Evolutionary conservation across 2,888 invertebrate genomes (phyloP), one percentile per base, ranked within the genome.

Genomic region (Ormia ochracea): DNA sequence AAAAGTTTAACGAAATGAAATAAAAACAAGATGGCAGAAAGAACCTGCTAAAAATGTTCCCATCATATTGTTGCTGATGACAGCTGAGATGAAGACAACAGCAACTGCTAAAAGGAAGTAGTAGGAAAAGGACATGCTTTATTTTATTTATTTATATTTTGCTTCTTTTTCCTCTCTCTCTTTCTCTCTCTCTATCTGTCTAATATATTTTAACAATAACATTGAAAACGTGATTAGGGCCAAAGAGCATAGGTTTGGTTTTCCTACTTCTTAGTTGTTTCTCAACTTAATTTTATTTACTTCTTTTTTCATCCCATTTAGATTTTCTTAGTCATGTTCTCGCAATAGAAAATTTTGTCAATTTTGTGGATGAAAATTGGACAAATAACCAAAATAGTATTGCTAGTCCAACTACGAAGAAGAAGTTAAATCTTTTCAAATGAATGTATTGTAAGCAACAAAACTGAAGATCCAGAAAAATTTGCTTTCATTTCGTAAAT

Each of bases 211-310:
- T 14, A 65, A 38, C 65, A 72, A 50, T 48, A 80, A 63, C 72
- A 72, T 72, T 72, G 75, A 68, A 76, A 80, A 68, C 72, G 56
- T 80, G 80, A 80, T 80, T 80, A 72, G 48, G 66, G 17, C 52
- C 66, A 72, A 43, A 75, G 33, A 68, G 66, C 56, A 72, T 61
- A 75, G 65, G 66, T 72, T 76, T 72, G 48, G n/a, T 68, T 68
- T 54, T 68, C 3, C 12, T 54, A 19, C 31, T 59, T 36, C 9
- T 36, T 38, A n/a, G 43, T 41, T 73, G 19, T 38, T 59, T 68
- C 50, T 17, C n/a, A n/a, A n/a, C 63, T 48, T 12, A 33, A 33
- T 70, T 56, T 36, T 33, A 45, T 70, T 61, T 59, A 31, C 38
- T 48, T 41, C 19, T 26, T 28, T 9, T 21, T 41, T 43, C n/a